A percentile compares a stretch with the other conserved stretches of the same genome.
Conservation (phyloP, 2,888 invertebrate species). For the Ophioninae sp. region DNA sequence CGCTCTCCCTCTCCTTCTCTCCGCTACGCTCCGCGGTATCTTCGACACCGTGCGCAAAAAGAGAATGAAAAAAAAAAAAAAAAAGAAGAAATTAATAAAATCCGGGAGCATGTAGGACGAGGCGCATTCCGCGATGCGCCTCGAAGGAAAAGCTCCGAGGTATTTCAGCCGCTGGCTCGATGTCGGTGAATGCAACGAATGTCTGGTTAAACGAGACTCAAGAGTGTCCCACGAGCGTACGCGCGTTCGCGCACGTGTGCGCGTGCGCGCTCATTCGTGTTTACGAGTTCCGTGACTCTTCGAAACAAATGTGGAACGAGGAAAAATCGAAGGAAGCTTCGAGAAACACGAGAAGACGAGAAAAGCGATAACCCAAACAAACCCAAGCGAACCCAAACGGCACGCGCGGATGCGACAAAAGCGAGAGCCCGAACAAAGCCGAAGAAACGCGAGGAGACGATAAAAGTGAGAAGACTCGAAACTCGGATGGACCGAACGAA, state of each 20-base stretch:
- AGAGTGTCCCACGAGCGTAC: slow-evolving; percentile 19
- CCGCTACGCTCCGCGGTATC: background rate
- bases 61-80: slow-evolving; percentile 39
- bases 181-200: slow-evolving; percentile 45
- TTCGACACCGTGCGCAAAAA: background rate
- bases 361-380: too few relatives aligned
- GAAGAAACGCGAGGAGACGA: background rate
- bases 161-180: slow-evolving; percentile 45
- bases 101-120: slow-evolving; percentile 57
- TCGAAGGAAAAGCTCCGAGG: slow-evolving; percentile 50
- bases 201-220: slow-evolving; percentile 41
- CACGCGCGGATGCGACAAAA: too few relatives aligned
- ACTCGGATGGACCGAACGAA: background rate
- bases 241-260: background rate
- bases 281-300: slow-evolving; percentile 35
- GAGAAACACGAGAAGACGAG: too few relatives aligned
- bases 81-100: slow-evolving; percentile 56
- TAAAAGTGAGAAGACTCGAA: background rate
- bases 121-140: slow-evolving; percentile 36
- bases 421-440: too few relatives aligned
- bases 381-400: too few relatives aligned
- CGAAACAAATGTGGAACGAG: background rate
- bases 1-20: background rate
- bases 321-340: background rate
- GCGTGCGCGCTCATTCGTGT: slow-evolving; percentile 20